Conservation (phyloP, 2,888 invertebrate species). For the Diadegma fenestrale region DNA sequence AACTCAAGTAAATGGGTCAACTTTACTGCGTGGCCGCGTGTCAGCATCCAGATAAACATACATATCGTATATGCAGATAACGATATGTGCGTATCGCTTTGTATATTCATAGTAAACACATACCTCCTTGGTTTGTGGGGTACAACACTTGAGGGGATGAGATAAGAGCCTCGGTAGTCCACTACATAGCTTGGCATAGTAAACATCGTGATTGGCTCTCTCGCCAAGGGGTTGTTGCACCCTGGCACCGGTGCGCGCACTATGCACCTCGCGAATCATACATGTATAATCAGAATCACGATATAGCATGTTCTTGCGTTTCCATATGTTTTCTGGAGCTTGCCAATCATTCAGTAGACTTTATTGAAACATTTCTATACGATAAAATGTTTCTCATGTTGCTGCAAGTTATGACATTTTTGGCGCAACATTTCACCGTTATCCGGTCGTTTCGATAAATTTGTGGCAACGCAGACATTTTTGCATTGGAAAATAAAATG, state of each 20-base stretch:
- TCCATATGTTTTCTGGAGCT: not conserved
- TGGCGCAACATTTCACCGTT: no score
- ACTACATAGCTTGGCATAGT: slow-evolving; percentile 61
- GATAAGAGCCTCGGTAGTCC: slow-evolving; percentile 38
- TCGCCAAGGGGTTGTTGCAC: slow-evolving; percentile 66
- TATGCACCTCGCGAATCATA: slow-evolving; percentile 35
- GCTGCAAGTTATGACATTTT: no score
- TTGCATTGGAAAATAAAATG: not conserved
- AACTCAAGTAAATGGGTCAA: slow-evolving; percentile 35
- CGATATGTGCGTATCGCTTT: not conserved
- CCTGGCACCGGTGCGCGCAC: slow-evolving; percentile 29
- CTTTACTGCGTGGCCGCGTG: slow-evolving; percentile 1
- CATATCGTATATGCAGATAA: not conserved
- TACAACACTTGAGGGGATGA: slow-evolving; percentile 40
- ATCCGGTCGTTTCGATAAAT: not conserved
- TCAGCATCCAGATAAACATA: not conserved
- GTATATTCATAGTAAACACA: slow-evolving; percentile 32
- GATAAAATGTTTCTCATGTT: not conserved
- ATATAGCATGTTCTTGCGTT: slow-evolving; percentile 8
- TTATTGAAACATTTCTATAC: not conserved
- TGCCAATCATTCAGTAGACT: not conserved
- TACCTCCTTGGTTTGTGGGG: slow-evolving; percentile 25
- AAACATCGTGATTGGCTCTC: slow-evolving; percentile 67
- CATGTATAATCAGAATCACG: slow-evolving; percentile 10
- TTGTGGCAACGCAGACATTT: not conserved